A percentile compares a stretch with the other conserved stretches of the same genome.
These are phyloP conservation scores for Artemia franciscana DNA, from an alignment of 1,140 invertebrate genomes.

Conservation along the genomic window DNA sequence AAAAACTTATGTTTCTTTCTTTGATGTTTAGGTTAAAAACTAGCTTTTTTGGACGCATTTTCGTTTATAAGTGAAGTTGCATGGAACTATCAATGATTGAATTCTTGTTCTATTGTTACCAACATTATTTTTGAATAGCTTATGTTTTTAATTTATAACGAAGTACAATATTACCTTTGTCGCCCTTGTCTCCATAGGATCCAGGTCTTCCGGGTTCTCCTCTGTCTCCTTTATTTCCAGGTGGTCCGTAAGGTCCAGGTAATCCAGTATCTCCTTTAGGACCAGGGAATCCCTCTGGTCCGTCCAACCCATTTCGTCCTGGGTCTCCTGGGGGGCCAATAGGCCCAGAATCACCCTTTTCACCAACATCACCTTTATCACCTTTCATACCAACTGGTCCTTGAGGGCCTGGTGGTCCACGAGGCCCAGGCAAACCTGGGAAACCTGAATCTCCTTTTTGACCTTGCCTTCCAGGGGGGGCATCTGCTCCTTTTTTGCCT, in stretches of 20 bases:
- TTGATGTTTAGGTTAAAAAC: no score
- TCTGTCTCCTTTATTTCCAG: slow-evolving; percentile 13
- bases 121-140: no score
- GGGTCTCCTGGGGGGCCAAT: slow-evolving; percentile 12
- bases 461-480: slow-evolving; percentile 30
- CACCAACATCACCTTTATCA: slow-evolving; percentile 6
- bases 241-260: slow-evolving; percentile 13
- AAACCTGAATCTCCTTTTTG: slow-evolving; percentile 27
- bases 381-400: slow-evolving; percentile 11
- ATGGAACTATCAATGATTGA: no score
- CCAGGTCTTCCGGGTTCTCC: slow-evolving; percentile 12
- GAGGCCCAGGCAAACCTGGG: slow-evolving; percentile 15
- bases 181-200: background rate
- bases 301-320: slow-evolving; percentile 12
- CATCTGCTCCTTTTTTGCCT: slow-evolving; percentile 42
- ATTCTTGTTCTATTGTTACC: no score
- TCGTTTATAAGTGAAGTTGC: no score
- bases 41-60: no score
- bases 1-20: no score
- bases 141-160: no score
- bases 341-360: slow-evolving; percentile 8
- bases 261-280: slow-evolving; percentile 9
- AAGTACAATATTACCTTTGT: no score
- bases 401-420: slow-evolving; percentile 14
- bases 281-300: slow-evolving; percentile 13